Conservation (phyloP, 1,140 invertebrate genomes). For the Megalonaias nervosa region DNA sequence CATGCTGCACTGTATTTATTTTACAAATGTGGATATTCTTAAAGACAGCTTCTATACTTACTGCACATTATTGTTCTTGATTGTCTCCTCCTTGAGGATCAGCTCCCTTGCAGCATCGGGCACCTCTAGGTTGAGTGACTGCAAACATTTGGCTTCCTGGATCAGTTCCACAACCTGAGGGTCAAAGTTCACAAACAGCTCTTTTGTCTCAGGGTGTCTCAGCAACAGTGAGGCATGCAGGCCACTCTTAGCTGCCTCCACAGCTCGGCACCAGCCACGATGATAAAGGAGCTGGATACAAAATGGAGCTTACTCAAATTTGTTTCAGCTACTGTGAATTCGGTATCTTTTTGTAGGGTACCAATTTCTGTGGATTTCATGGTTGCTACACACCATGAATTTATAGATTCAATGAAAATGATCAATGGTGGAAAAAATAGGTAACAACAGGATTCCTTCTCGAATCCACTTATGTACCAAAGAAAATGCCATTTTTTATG, state of each 20-base stretch:
- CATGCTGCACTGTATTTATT: no score
- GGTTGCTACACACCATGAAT: no score
- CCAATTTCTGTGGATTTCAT: no score
- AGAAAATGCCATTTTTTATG: no score
- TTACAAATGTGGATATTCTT: no score
- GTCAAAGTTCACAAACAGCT: constrained; percentile 72
- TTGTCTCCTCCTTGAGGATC: constrained; percentile 79
- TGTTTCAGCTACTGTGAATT: no score
- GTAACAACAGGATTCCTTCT: no score
- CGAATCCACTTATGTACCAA: no score
- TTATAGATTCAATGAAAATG: no score
- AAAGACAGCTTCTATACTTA: constrained; percentile 41
- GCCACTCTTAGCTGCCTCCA: constrained; percentile 68
- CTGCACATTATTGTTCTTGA: constrained; percentile 86
- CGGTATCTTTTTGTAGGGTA: no score
- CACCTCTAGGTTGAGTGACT: constrained; percentile 86
- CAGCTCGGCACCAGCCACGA: constrained; percentile 68
- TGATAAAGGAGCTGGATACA: constrained; percentile 68
- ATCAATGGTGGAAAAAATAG: no score
- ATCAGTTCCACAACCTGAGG: constrained; percentile 76
- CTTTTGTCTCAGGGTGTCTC: constrained; percentile 63
- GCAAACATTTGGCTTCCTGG: constrained; percentile 88
- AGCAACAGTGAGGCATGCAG: constrained; percentile 68
- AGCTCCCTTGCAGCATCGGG: constrained; percentile 89
- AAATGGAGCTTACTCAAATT: no score